These are phyloP conservation scores for Cariama cristata DNA, from an alignment of 2,113 vertebrate species.

Conservation along the genomic window DNA sequence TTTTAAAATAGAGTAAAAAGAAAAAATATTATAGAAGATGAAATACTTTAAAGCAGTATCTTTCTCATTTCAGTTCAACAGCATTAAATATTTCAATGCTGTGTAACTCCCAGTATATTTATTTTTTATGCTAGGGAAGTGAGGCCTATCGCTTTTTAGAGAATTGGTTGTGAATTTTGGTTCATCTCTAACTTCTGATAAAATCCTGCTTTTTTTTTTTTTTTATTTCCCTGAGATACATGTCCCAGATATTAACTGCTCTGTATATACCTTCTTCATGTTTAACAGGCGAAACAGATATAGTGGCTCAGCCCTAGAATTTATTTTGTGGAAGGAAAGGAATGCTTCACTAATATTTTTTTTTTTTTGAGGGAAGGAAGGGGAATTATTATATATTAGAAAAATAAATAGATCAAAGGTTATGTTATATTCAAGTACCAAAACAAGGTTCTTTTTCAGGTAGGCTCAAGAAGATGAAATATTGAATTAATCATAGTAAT, in stretches of 20 bases:
- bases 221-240: neutral
- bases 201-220: neutral
- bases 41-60: constrained; percentile 10
- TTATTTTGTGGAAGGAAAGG: neutral
- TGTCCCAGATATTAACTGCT: neutral
- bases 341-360: neutral
- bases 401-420: constrained; percentile 8
- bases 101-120: constrained; percentile 28
- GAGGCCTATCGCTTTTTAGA: neutral
- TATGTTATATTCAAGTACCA: neutral
- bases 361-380: fast-evolving
- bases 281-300: neutral
- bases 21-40: neutral
- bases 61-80: neutral
- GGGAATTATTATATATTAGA: neutral
- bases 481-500: neutral
- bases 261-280: neutral
- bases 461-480: neutral
- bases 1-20: neutral
- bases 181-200: neutral
- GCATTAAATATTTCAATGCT: constrained; percentile 43
- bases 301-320: neutral
- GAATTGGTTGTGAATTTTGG: neutral
- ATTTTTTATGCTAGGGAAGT: constrained; percentile 35
- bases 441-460: neutral